Conservation (phyloP, 2,113 vertebrate genomes). For the Trinectes maculatus region DNA sequence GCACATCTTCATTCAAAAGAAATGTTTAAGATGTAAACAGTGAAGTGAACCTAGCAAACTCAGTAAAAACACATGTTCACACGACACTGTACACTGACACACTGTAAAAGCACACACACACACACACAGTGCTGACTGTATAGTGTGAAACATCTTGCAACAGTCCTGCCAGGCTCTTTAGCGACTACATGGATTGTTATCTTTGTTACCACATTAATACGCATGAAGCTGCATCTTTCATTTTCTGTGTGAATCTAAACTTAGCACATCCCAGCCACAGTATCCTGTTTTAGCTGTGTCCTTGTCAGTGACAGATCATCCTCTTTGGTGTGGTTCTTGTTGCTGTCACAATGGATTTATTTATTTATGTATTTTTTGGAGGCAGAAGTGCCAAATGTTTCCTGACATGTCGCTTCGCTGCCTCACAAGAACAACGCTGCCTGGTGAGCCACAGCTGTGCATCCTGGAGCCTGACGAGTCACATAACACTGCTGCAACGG, state of each 20-base stretch:
- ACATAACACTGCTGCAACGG: slow-evolving; percentile 11
- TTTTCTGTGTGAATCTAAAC: not conserved
- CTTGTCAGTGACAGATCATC: slow-evolving; percentile 33
- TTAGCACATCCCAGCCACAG: not conserved
- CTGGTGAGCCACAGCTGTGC: slow-evolving; percentile 45
- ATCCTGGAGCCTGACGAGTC: slow-evolving; percentile 24
- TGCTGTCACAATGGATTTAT: slow-evolving; percentile 46
- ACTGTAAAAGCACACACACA: slow-evolving; percentile 60
- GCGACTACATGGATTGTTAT: slow-evolving; percentile 18
- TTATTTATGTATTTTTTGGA: not conserved
- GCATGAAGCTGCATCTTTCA: not conserved
- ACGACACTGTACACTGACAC: slow-evolving; percentile 38
- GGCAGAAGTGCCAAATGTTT: slow-evolving; percentile 29
- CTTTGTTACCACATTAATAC: not conserved
- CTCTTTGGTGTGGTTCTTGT: slow-evolving; percentile 20
- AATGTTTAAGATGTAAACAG: not conserved
- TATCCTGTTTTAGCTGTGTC: slow-evolving; percentile 20
- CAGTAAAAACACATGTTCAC: slow-evolving; percentile 50
- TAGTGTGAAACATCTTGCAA: slow-evolving; percentile 58
- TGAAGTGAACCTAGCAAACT: slow-evolving; percentile 24
- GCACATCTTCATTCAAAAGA: not conserved
- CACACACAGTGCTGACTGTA: slow-evolving; percentile 7
- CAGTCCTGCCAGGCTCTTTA: slow-evolving; percentile 30
- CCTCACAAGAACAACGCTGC: slow-evolving; percentile 21
- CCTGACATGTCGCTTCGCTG: slow-evolving; percentile 30